Percentiles rank a stretch among this genome's conserved stretches.
Evolutionary conservation across 2,113 vertebrate species (phyloP).

Genomic region (Spea bombifrons): DNA sequence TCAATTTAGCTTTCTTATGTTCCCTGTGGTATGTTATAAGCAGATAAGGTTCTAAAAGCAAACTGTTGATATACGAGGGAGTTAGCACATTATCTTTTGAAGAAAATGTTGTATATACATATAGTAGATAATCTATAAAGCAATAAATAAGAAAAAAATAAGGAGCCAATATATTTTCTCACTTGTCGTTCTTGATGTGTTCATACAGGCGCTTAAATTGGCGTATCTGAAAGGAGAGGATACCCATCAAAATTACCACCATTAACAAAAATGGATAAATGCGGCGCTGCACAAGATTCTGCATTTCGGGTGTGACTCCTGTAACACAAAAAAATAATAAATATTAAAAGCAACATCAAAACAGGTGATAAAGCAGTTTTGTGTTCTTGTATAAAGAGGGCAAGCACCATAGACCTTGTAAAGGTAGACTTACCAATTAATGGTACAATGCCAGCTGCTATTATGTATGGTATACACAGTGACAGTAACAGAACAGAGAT

Average conservation of each 20-base stretch:
- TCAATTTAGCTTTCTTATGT: too few species aligned
- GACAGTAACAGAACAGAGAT: slow-evolving; percentile 92
- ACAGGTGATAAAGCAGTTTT: neutral
- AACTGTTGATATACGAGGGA: too few species aligned
- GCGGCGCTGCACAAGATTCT: slow-evolving; percentile 91
- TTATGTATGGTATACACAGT: slow-evolving; percentile 90
- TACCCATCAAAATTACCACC: slow-evolving; percentile 91
- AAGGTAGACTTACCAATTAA: slow-evolving; percentile 75
- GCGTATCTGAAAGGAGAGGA: slow-evolving; percentile 96
- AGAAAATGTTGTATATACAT: too few species aligned
- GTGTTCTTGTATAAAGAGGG: neutral
- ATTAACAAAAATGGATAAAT: slow-evolving; percentile 97
- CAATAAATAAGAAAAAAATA: neutral
- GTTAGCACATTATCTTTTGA: too few species aligned
- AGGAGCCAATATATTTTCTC: slow-evolving; percentile 50
- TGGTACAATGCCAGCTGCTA: slow-evolving; percentile 86
- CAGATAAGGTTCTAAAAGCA: too few species aligned
- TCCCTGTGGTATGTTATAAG: too few species aligned
- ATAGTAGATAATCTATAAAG: too few species aligned
- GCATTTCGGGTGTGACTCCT: slow-evolving; percentile 95
- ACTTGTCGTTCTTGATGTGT: slow-evolving; percentile 99
- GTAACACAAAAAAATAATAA: slow-evolving; percentile 43
- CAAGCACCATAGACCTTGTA: neutral
- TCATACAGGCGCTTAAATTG: slow-evolving; percentile 99
- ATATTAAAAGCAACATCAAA: neutral